Evolutionary conservation across 2,888 invertebrate species (phyloP).

Genomic region (Stratiomys singularior): DNA sequence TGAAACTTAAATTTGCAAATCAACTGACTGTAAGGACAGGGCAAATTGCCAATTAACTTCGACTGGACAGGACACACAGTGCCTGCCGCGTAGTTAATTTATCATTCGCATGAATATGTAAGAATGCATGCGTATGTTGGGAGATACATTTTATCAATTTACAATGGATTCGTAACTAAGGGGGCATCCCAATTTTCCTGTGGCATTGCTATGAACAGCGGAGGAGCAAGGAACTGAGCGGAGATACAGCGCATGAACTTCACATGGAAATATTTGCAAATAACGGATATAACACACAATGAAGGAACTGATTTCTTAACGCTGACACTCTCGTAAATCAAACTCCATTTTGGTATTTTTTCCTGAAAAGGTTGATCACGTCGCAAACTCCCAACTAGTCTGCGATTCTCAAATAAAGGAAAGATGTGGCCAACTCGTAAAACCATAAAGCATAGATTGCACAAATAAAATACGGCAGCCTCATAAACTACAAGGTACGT

Average conservation of each 20-base stretch:
- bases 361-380: too few species aligned
- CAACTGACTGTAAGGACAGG: conserved; percentile 5
- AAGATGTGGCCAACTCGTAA: not conserved
- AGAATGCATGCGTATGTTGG: too few species aligned
- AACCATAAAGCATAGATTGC: conserved; percentile 37
- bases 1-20: conserved; percentile 27
- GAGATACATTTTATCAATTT: too few species aligned
- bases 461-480: conserved; percentile 26
- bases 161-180: not conserved
- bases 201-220: too few species aligned
- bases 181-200: not conserved
- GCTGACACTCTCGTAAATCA: too few species aligned
- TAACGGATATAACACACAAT: too few species aligned
- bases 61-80: not conserved
- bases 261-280: too few species aligned
- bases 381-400: not conserved
- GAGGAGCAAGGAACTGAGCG: too few species aligned
- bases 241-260: too few species aligned
- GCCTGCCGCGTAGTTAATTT: not conserved
- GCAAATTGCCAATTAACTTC: conserved; percentile 43
- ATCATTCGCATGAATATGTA: conserved; percentile 17
- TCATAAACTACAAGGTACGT: not conserved
- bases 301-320: too few species aligned
- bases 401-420: conserved; percentile 6
- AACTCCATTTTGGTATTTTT: too few species aligned